phyloP scores from a whole-genome alignment of 2,888 invertebrate genomes.

The Eupithecia subumbrata region DNA sequence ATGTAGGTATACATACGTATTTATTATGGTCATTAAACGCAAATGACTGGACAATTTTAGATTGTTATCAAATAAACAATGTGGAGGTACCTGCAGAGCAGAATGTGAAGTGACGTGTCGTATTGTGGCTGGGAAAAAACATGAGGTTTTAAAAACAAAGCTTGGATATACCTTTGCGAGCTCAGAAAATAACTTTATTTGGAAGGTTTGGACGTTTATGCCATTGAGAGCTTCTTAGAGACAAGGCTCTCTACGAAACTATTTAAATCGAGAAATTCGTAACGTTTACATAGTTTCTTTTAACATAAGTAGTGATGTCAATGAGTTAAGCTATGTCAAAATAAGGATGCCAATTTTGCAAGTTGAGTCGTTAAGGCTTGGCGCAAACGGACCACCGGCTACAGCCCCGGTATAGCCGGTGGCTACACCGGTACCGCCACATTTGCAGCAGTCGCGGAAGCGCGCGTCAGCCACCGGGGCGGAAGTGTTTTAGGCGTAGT shows the following conservation, averaged over 20 bases:
- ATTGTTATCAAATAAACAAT: constrained; percentile 72
- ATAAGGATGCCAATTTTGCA: no score
- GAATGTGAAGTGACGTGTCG: constrained; percentile 51
- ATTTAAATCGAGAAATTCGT: not conserved
- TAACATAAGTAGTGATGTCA: no score
- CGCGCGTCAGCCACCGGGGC: no score
- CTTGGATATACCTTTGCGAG: constrained; percentile 2
- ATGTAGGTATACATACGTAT: constrained; percentile 23
- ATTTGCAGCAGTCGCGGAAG: no score
- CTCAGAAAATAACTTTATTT: not conserved
- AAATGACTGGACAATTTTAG: constrained; percentile 58
- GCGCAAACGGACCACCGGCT: no score
- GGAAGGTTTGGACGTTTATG: not conserved
- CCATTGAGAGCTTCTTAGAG: not conserved
- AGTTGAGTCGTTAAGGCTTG: no score
- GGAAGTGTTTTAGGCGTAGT: no score
- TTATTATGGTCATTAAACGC: constrained; percentile 51
- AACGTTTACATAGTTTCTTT: no score
- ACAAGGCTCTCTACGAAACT: not conserved
- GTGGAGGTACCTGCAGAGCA: constrained; percentile 45
- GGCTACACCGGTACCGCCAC: no score
- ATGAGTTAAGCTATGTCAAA: no score
- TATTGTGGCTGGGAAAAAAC: constrained; percentile 49
- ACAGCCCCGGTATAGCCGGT: no score
- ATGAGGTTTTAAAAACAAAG: constrained; percentile 23